These are phyloP conservation scores for Mionectes olivaceus DNA, from an alignment of 2,797 vertebrate species.

Conservation along the genomic window DNA sequence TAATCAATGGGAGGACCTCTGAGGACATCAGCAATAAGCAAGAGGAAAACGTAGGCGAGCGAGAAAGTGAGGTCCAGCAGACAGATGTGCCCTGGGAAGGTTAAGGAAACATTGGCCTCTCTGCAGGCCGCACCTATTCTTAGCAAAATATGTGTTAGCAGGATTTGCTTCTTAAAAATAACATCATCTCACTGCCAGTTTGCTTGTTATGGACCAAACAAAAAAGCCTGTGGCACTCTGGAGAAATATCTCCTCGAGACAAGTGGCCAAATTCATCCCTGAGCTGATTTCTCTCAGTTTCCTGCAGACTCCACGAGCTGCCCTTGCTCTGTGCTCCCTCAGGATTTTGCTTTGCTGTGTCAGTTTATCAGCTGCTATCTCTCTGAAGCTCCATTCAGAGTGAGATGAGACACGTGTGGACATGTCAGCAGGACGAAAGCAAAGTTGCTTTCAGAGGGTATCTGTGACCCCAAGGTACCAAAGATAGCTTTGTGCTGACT, in stretches of 20 bases:
- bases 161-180: constrained; percentile 21
- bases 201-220: neutral
- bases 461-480: neutral
- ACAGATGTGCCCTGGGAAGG: neutral
- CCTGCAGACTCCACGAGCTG: neutral
- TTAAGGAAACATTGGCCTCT: constrained; percentile 17
- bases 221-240: neutral
- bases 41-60: neutral
- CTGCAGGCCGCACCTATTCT: constrained; percentile 34
- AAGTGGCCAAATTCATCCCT: neutral
- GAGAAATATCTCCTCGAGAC: neutral
- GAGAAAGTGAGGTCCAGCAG: neutral
- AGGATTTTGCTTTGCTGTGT: neutral
- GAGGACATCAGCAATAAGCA: neutral
- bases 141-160: constrained; percentile 45
- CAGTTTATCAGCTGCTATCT: neutral
- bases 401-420: neutral
- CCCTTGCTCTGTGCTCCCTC: neutral
- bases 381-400: neutral
- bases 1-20: neutral
- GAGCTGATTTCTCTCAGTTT: neutral
- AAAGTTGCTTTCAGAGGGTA: neutral
- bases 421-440: neutral
- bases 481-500: neutral
- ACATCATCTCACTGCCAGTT: constrained; percentile 9